Base-by-base conservation (phyloP, 2,797 vertebrate species). In the Sciurus carolinensis region DNA sequence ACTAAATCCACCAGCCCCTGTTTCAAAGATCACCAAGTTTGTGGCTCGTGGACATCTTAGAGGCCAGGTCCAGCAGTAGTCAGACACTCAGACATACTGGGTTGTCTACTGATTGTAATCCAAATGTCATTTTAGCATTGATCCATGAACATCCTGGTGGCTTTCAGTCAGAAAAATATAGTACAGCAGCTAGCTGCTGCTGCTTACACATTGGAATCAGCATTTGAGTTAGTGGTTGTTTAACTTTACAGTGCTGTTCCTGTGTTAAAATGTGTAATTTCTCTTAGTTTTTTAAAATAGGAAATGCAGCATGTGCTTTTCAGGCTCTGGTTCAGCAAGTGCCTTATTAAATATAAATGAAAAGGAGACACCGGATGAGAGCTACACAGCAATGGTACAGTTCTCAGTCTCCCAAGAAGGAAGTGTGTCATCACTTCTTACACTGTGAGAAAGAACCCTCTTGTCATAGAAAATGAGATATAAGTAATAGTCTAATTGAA, bases 251-350 rank as follows among this genome's bases (percentile, higher is more conserved):
- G 0, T 22, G 82, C 36, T 79, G 20, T 62, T 82, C 42, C 62
- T 0, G 0, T 82, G 82, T 83, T 84, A 86, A 71, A 77, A 92
- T 96, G 62, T 91, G 4, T 64, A 82, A 20, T 80, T 97, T 89
- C 96, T 24, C 15, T 69, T 97, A 91, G 82, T 96, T 97, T 97
- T 97, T 94, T 73, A 93, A 94, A 92, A 93, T n/a, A 95, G 91
- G 94, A 95, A 96, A 85, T 93, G 52, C n/a, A 86, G 15, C 28
- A 17, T 28, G 0, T 95, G 93, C 77, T 92, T 69, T 97, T 97
- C 84, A 0, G 91, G 94, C 94, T 66, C 30, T 90, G 87, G 18
- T 71, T 86, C 97, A 86, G 77, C 81, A 95, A 92, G 66, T 75
- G 36, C 71, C 9, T 91, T 97, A 92, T 96, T 95, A 95, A 97